A percentile compares a stretch with the other conserved stretches of the same genome.
Evolutionary conservation across 1,140 invertebrate genomes (phyloP).

Genomic region (Trachelipus rathkii): DNA sequence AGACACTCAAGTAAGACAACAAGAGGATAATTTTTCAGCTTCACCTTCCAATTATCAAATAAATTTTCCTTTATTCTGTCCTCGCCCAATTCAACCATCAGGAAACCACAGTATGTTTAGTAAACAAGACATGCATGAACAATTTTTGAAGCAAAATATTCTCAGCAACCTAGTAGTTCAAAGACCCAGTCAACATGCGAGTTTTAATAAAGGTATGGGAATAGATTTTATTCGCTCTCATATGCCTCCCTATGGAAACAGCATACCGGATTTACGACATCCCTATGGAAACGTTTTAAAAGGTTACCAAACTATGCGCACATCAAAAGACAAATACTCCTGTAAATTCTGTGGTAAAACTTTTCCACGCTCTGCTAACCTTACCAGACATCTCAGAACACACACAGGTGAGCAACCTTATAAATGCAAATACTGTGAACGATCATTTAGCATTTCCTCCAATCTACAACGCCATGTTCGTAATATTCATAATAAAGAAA

Average conservation of each 20-base stretch:
- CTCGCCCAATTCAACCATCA: not conserved
- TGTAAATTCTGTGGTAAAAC: slow-evolving; percentile 97
- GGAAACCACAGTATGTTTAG: not conserved
- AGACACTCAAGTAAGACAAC: not conserved
- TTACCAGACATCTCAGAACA: slow-evolving; percentile 91
- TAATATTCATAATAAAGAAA: slow-evolving; percentile 98
- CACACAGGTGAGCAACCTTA: slow-evolving; percentile 98
- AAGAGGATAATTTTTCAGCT: not conserved
- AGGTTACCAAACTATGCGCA: not conserved
- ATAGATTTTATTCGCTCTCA: not conserved
- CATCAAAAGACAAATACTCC: slow-evolving; percentile 75
- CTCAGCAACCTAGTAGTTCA: not conserved
- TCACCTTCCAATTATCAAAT: not conserved
- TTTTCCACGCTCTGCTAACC: slow-evolving; percentile 93
- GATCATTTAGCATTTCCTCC: slow-evolving; percentile 96
- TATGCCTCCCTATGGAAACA: not conserved
- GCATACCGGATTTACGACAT: not conserved
- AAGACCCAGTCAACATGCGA: not conserved
- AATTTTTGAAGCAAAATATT: not conserved
- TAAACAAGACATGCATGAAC: not conserved
- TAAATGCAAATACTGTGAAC: slow-evolving; percentile 95
- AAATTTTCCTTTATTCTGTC: not conserved
- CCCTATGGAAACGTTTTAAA: not conserved
- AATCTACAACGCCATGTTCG: slow-evolving; percentile 97
- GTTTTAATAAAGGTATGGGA: not conserved